Base-by-base conservation (phyloP, 2,888 invertebrate genomes). In the Zhuqinia jingwanae region DNA sequence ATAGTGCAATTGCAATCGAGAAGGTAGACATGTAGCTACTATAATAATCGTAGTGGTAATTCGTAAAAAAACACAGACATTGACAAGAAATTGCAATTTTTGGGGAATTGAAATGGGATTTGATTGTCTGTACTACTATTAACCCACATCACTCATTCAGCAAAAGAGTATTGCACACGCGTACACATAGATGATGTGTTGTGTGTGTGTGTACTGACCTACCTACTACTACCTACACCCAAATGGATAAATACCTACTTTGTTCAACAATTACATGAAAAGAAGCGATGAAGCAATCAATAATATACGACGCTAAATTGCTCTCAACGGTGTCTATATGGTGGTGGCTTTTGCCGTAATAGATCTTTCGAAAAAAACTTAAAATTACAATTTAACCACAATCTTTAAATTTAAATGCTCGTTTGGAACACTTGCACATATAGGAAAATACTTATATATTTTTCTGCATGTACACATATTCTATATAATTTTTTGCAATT, bases 361-460 rank as follows among this genome's bases (percentile, higher is more conserved):
- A 56, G 17, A 27, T 75, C 17, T 75, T 75, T 53, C 77, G 77
- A 60, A 77, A n/a, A n/a, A n/a, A 77, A 60, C 45, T 58, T 60
- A 17, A 77, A 60, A 60, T 77, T 58, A 45, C 77, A 60, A 60
- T 77, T 77, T 77, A 60, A 77, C 53, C 53, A 53, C 53, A 53
- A 17, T 20, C 5, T 53, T 53, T 6, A 17, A 53, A n/a, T n/a
- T n/a, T n/a, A n/a, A n/a, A n/a, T n/a, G n/a, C n/a, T n/a, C n/a
- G n/a, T n/a, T n/a, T n/a, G n/a, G n/a, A n/a, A n/a, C n/a, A n/a
- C n/a, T n/a, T n/a, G n/a, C n/a, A n/a, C n/a, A n/a, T n/a, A n/a
- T n/a, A n/a, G n/a, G n/a, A n/a, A n/a, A n/a, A n/a, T n/a, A n/a
- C n/a, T n/a, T n/a, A n/a, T n/a, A n/a, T n/a, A n/a, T n/a, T n/a